Evolutionary conservation across 2,888 invertebrate species (phyloP), one percentile per base, ranked within the genome.

Genomic region (Rambutsinella grinnellia): DNA sequence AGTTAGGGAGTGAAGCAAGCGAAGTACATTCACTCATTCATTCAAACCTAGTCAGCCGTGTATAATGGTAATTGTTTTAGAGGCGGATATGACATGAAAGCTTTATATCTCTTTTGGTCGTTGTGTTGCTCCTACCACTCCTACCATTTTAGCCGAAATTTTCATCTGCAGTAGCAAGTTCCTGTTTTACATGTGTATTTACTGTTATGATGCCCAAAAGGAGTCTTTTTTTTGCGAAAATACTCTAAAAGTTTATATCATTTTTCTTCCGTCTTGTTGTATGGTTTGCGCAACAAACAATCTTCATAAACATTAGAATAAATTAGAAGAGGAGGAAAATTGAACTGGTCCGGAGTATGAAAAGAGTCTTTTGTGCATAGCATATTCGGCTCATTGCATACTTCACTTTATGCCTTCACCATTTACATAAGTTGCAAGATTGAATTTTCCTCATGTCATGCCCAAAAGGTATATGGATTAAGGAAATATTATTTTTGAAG

Each of bases 11-110:
- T 36, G 36, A 13, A 8, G 36, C 13, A 8, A n/a, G 49, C n/a
- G n/a, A 49, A 5, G 49, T 3, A 36, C 57, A 47, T 49, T 67
- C 62, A 75, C 67, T 75, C 74, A 75, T 75, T 75, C 74, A 75
- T 68, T 68, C 67, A 75, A 75, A 75, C 28, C 74, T 75, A 75
- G 74, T 75, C 74, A 75, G 67, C 61, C 74, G 67, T 75, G 67
- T 68, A 61, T 67, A 75, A 75, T 75, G 74, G 74, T 75, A 75
- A 75, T 75, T 75, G 74, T 75, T 75, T 75, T 75, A 75, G 67
- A 75, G 74, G 74, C 74, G 74, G 74, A 75, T 75, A 75, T 68
- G 74, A 75, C 74, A 75, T 75, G 74, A 75, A 75, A 75, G 74
- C 74, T 75, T 75, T 67, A 75, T 75, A 75, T 67, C 74, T 49